Conservation (phyloP, 2,797 vertebrate species). For the Crocidura indochinensis region DNA sequence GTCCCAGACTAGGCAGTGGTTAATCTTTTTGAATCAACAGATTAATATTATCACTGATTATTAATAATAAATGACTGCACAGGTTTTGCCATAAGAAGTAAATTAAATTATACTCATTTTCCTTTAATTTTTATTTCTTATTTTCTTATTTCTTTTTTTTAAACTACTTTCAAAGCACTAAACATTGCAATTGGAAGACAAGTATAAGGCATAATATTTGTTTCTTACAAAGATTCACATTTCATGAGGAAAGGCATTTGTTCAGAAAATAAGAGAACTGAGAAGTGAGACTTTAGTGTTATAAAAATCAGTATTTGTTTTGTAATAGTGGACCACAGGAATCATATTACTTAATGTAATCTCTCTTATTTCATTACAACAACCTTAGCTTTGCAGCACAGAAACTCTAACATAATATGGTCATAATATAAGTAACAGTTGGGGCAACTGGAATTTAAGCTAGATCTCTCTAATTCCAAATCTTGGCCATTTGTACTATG, state of each 20-base stretch:
- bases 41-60: no score
- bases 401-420: neutral
- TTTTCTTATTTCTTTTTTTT: no score
- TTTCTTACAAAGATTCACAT: no score
- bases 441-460: slow-evolving; percentile 4
- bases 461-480: neutral
- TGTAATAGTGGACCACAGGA: neutral
- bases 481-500: neutral
- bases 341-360: neutral
- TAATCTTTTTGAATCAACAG: no score
- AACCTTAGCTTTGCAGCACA: neutral
- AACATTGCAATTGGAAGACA: no score
- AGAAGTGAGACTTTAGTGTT: slow-evolving; percentile 19
- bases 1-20: neutral
- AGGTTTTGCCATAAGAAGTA: no score
- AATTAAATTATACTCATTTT: no score
- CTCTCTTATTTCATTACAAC: no score
- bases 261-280: slow-evolving; percentile 32
- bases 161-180: no score
- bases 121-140: no score
- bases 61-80: no score
- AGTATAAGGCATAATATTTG: no score
- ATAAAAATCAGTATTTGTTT: neutral
- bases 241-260: neutral
- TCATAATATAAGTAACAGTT: neutral